Percentiles rank a stretch among this genome's conserved stretches.
phyloP scores from a whole-genome alignment of 2,888 invertebrate species.

The Scotopteryx bipunctaria region DNA sequence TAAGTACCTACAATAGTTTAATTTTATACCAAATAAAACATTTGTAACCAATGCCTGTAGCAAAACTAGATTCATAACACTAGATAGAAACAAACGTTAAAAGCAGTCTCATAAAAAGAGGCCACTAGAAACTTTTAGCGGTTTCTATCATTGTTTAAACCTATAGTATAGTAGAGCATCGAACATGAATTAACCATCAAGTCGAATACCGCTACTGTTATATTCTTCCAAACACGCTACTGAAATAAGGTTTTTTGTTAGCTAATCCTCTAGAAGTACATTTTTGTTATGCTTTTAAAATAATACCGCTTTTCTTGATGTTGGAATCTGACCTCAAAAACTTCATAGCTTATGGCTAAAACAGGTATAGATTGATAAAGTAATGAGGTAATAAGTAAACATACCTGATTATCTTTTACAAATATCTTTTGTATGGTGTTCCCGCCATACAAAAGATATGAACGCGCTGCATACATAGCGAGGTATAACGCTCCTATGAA shows the following conservation, averaged over 20 bases:
- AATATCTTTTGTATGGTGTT: neutral
- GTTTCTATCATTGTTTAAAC: neutral
- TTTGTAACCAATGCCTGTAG: constrained; percentile 1
- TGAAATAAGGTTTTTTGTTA: too few species aligned
- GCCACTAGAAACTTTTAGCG: neutral
- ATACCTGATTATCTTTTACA: neutral
- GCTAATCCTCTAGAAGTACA: too few species aligned
- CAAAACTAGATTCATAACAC: constrained; percentile 10
- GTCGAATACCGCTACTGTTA: too few species aligned
- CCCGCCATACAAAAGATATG: constrained; percentile 53
- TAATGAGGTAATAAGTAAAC: neutral
- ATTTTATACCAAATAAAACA: neutral
- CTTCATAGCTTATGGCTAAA: too few species aligned
- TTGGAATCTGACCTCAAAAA: too few species aligned
- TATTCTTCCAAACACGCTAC: too few species aligned
- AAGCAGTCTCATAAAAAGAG: neutral
- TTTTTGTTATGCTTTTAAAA: too few species aligned
- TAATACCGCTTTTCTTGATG: too few species aligned
- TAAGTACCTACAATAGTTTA: neutral
- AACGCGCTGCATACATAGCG: constrained; percentile 56
- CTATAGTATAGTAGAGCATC: neutral
- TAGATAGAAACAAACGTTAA: neutral
- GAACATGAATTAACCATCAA: neutral
- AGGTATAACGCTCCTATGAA: constrained; percentile 12
- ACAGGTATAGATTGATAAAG: too few species aligned